Evolutionary conservation across 2,888 invertebrate genomes (phyloP).

Genomic region (Drosophila peninsularis): DNA sequence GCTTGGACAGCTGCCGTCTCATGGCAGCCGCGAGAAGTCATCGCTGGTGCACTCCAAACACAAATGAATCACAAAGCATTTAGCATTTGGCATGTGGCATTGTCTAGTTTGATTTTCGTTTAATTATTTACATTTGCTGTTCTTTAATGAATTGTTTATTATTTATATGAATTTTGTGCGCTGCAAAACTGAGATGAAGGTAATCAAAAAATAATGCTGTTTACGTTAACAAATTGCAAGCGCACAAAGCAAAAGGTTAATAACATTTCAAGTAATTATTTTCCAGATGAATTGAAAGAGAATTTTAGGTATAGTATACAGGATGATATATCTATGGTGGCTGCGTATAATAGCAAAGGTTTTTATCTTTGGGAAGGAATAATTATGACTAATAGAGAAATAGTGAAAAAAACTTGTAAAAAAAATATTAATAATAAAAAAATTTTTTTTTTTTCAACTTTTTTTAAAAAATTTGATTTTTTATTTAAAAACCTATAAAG

Average conservation of each 20-base stretch:
- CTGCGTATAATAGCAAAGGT: not conserved
- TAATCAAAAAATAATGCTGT: constrained; percentile 47
- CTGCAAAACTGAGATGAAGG: constrained; percentile 51
- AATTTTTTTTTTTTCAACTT: too few species aligned
- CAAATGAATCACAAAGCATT: constrained; percentile 46
- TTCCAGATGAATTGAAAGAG: not conserved
- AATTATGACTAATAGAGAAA: not conserved
- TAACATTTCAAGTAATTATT: constrained; percentile 8
- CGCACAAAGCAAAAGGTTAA: constrained; percentile 13
- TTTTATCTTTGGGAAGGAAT: not conserved
- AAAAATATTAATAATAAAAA: too few species aligned
- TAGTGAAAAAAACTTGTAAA: too few species aligned
- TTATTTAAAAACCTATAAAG: too few species aligned
- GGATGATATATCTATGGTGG: not conserved
- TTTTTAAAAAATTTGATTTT: too few species aligned
- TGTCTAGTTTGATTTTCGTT: constrained; percentile 37
- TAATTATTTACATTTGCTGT: constrained; percentile 64
- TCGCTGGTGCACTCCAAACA: constrained; percentile 47
- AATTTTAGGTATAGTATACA: not conserved
- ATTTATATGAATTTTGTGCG: constrained; percentile 54
- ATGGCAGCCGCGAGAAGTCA: constrained; percentile 34
- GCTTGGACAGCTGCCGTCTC: constrained; percentile 61
- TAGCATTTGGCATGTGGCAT: constrained; percentile 13
- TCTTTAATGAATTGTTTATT: constrained; percentile 69
- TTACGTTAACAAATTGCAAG: constrained; percentile 24